Conservation (phyloP, 2,113 vertebrate genomes). For the Rhinopomastus cyanomelas region DNA sequence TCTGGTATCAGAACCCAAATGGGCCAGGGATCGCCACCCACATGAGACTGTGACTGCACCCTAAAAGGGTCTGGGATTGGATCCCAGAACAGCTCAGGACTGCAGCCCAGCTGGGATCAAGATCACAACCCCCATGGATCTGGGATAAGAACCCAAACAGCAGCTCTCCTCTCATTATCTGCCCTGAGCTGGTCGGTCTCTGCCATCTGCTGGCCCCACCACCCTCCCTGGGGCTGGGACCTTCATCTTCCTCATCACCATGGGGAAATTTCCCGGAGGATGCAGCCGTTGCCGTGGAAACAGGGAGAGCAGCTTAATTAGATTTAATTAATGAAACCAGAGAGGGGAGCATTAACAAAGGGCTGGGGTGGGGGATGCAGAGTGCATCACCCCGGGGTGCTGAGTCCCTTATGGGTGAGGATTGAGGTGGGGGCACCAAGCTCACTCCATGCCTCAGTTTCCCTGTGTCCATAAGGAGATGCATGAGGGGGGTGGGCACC, state of each 20-base stretch:
- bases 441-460: not conserved
- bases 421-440: too few relatives aligned
- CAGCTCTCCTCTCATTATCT: not conserved
- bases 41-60: not conserved
- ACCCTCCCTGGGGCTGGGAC: not conserved
- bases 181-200: not conserved
- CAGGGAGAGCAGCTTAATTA: conserved; percentile 43
- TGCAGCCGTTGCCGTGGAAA: conserved; percentile 55
- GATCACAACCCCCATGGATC: not conserved
- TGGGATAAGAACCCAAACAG: not conserved
- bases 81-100: not conserved
- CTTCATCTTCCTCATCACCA: not conserved
- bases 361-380: not conserved
- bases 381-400: not conserved
- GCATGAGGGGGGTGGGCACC: not conserved
- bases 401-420: not conserved
- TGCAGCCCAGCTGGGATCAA: not conserved
- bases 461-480: not conserved
- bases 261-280: conserved; percentile 43
- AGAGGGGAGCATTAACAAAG: not conserved
- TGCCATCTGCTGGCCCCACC: not conserved
- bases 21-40: not conserved
- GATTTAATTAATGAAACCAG: conserved; percentile 54
- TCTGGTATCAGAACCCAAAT: accelerated
- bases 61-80: not conserved